Percentiles rank a stretch among this genome's conserved stretches.
These are phyloP conservation scores for Hormiphora californensis DNA, from an alignment of 37 sponge, comb jelly and placozoan genomes.

Conservation along the genomic window DNA sequence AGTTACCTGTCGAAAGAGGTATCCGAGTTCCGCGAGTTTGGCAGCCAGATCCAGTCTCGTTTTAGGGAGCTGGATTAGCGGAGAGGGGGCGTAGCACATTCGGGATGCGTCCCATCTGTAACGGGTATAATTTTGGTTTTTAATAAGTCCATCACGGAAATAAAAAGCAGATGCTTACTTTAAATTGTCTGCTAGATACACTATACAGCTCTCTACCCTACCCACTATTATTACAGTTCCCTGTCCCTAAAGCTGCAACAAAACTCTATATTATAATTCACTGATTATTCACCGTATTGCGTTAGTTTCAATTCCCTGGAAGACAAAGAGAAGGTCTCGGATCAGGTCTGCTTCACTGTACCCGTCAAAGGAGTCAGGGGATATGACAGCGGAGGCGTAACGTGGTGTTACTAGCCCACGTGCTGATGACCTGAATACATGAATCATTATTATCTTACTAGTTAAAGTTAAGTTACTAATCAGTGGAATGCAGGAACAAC, in stretches of 20 bases:
- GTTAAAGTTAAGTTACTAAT: too few species aligned
- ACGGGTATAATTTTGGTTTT: background rate
- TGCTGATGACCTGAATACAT: too few species aligned
- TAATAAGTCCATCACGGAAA: background rate
- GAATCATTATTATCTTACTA: too few species aligned
- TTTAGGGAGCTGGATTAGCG: conserved; percentile 2
- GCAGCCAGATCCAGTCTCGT: conserved; percentile 61
- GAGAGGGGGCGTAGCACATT: conserved; percentile 2
- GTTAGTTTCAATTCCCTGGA: conserved; percentile 83
- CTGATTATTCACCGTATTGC: conserved; percentile 62
- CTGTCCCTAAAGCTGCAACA: conserved; percentile 55
- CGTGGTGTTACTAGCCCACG: conserved; percentile 7
- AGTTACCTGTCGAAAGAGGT: conserved; percentile 74
- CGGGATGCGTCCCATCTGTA: conserved; percentile 10
- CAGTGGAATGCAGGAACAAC: too few species aligned
- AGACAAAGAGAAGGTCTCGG: conserved; percentile 82
- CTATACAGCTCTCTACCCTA: too few species aligned
- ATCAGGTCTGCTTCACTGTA: conserved; percentile 62
- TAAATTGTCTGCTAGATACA: too few species aligned
- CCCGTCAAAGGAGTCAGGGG: conserved; percentile 43
- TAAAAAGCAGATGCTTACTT: background rate
- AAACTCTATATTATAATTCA: conserved; percentile 56
- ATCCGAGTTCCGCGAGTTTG: conserved; percentile 91
- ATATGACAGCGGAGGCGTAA: conserved; percentile 15
- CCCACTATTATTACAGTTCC: too few species aligned